These are phyloP conservation scores for Lordiphosa fenestrarum DNA, from an alignment of 2,888 invertebrate genomes.

Conservation along the genomic window DNA sequence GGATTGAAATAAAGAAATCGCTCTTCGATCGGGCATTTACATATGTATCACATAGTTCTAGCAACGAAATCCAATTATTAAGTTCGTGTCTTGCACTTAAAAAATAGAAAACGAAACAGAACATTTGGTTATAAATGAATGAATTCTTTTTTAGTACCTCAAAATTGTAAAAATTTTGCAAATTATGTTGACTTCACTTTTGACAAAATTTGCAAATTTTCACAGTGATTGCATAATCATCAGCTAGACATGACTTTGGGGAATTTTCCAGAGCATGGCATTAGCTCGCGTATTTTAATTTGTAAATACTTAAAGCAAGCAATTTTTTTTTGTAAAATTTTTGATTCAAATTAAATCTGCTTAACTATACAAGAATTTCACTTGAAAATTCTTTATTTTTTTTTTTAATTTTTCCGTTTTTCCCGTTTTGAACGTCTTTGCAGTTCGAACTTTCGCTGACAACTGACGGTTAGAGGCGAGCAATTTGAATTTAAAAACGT, in stretches of 20 bases:
- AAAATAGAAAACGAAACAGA: no score
- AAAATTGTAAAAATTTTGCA: no score
- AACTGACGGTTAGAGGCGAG: conserved; percentile 73
- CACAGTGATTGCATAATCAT: conserved; percentile 58
- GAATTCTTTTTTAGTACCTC: no score
- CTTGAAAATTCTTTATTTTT: neutral
- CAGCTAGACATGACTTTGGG: conserved; percentile 39
- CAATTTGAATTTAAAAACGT: conserved; percentile 77
- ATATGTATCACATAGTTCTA: no score
- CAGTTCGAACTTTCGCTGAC: conserved; percentile 73
- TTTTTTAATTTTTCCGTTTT: conserved; percentile 2
- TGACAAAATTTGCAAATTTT: conserved; percentile 15
- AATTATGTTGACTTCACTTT: conserved; percentile 1
- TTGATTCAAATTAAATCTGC: neutral
- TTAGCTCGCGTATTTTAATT: conserved; percentile 4
- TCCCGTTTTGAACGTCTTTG: conserved; percentile 64
- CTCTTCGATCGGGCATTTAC: no score
- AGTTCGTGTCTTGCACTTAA: no score
- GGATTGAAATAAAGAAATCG: no score
- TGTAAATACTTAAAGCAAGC: neutral
- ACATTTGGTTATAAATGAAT: no score
- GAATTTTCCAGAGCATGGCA: neutral
- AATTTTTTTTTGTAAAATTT: conserved; percentile 1
- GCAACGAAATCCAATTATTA: no score
- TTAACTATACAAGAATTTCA: conserved; percentile 12